Conservation (phyloP, 2,113 vertebrate genomes). For the Gymnorhina tibicen region DNA sequence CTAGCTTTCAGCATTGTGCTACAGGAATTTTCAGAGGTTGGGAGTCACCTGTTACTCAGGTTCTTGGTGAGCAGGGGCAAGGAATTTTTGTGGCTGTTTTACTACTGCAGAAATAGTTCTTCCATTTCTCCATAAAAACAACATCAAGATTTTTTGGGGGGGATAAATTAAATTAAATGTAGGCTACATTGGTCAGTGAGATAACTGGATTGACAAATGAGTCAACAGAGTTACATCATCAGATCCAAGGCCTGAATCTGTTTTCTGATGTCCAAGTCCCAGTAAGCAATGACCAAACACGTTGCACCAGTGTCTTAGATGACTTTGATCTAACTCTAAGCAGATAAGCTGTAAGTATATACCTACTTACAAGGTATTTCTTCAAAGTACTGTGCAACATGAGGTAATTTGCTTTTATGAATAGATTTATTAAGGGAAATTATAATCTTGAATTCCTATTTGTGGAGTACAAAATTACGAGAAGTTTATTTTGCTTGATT, state of each 20-base stretch:
- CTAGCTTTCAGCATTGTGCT: neutral
- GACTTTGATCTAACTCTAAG: neutral
- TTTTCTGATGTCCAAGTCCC: neutral
- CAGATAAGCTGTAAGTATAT: neutral
- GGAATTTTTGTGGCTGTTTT: neutral
- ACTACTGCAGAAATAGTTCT: neutral
- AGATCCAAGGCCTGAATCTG: neutral
- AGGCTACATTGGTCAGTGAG: neutral
- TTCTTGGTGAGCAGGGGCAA: neutral
- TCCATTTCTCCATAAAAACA: neutral
- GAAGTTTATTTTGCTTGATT: neutral
- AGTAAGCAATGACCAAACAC: neutral
- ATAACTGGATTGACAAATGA: neutral
- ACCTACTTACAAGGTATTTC: neutral
- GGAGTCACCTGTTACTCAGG: neutral
- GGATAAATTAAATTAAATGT: neutral
- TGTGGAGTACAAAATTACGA: neutral
- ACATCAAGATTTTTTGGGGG: neutral
- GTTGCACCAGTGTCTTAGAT: neutral
- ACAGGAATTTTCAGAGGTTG: accelerated
- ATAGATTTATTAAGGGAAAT: neutral
- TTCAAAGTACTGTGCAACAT: neutral
- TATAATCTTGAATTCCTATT: neutral
- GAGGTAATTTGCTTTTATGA: neutral
- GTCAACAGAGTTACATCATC: neutral